Base-by-base conservation (phyloP, 2,797 vertebrate genomes). In the Sebastes vulpes region DNA sequence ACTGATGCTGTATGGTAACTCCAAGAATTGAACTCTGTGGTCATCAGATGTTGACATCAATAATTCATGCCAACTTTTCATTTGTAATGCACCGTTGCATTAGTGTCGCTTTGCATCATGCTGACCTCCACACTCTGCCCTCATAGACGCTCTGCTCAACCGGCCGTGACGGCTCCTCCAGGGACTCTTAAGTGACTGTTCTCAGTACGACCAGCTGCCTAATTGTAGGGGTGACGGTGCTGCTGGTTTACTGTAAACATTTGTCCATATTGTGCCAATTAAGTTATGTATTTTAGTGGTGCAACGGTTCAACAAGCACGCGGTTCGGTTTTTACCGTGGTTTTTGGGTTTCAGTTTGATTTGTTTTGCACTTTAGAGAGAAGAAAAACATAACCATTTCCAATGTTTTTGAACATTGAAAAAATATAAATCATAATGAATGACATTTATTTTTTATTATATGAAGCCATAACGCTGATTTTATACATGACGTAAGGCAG, bases 41-140 rank as follows among this genome's bases (percentile, higher is more conserved):
- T 86, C 76, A 7, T 90, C 84, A 85, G 86, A 89, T 90, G 89
- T 79, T 68, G 11, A 63, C 78, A 86, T 95, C 74, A 93, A 94
- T 95, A 92, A 93, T 95, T 88, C 56, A 94, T 38, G 14, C 14
- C 14, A 82, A 66, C 83, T 79, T 85, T 92, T 91, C 59, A 83
- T 91, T 90, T 91, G 81, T 91, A 85, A 89, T 83, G 84, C 89
- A 75, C 38, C 11, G 21, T 35, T 93, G 84, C 89, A 77, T 93
- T 87, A 82, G 82, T 78, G 77, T 88, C 58, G 67, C 56, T 82
- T 31, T 85, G 82, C 58, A 59, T 91, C 85, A 69, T 56, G 57
- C 84, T 83, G 90, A 92, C 89, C 87, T 90, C 87, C 83, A 81
- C 86, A 59, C 91, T 80, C 72, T 52, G 68, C 65, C 71, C 71